phyloP scores from a whole-genome alignment of 35 echinoderm and acorn worm genomes.

The Hemicentrotus pulcherrimus region DNA sequence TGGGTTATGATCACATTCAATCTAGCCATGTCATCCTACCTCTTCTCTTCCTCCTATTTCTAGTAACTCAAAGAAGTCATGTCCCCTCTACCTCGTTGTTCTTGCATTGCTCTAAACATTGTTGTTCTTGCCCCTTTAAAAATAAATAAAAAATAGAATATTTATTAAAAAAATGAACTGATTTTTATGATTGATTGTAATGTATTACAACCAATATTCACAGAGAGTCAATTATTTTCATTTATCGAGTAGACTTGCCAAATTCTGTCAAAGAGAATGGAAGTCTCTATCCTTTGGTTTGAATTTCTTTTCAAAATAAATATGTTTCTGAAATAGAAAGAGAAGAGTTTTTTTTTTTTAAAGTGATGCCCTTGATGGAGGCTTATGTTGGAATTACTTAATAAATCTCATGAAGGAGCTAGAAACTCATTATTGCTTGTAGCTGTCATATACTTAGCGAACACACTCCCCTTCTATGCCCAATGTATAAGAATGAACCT shows the following conservation, averaged over 20 bases:
- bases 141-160: too few relatives aligned
- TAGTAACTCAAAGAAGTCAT: not conserved
- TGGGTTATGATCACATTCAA: not conserved
- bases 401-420: not conserved
- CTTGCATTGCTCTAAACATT: too few relatives aligned
- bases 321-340: not conserved
- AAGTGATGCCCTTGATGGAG: not conserved
- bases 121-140: too few relatives aligned
- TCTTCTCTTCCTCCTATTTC: not conserved
- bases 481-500: not conserved
- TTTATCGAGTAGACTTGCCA: not conserved
- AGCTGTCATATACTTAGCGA: not conserved
- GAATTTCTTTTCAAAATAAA: not conserved
- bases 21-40: not conserved
- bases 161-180: too few relatives aligned
- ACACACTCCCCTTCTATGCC: not conserved
- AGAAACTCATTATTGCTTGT: not conserved
- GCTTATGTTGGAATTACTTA: not conserved
- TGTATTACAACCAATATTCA: too few relatives aligned
- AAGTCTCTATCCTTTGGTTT: not conserved
- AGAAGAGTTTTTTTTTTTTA: not conserved
- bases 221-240: not conserved
- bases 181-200: too few relatives aligned
- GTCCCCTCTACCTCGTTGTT: not conserved
- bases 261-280: not conserved